A percentile compares a stretch with the other conserved stretches of the same genome.
Evolutionary conservation across 2,888 invertebrate genomes (phyloP).

Genomic region (Nemotelus pantherinus): DNA sequence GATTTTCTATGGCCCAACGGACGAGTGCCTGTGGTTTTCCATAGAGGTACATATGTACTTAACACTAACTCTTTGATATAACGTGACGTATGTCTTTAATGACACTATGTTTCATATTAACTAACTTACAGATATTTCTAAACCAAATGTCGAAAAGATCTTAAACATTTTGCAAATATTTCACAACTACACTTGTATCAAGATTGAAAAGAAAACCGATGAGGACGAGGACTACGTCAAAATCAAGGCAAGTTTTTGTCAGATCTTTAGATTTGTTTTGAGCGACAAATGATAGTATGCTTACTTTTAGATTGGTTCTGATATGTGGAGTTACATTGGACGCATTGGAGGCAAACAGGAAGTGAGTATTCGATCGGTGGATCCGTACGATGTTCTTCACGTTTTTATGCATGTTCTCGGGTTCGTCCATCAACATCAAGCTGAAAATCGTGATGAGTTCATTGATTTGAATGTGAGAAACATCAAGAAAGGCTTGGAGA

Average conservation of each 20-base stretch:
- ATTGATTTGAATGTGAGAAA: not conserved
- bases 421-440: conserved; percentile 20
- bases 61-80: not conserved
- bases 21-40: not conserved
- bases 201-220: not conserved
- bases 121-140: not conserved
- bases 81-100: not conserved
- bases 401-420: conserved; percentile 24
- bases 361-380: not conserved
- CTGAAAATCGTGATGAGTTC: not conserved
- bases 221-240: not conserved
- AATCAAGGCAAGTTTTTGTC: not conserved
- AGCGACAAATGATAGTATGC: not conserved
- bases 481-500: not conserved
- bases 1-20: conserved; percentile 11
- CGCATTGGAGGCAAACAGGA: conserved; percentile 27
- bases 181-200: not conserved
- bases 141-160: not conserved
- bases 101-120: not conserved
- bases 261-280: too few relatives aligned
- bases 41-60: not conserved
- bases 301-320: not conserved
- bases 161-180: not conserved
- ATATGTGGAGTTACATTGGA: conserved; percentile 1
- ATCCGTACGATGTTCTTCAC: not conserved